A percentile compares a stretch with the other conserved stretches of the same genome.
phyloP scores from a whole-genome alignment of 2,113 vertebrate species.

The Siniperca chuatsi region DNA sequence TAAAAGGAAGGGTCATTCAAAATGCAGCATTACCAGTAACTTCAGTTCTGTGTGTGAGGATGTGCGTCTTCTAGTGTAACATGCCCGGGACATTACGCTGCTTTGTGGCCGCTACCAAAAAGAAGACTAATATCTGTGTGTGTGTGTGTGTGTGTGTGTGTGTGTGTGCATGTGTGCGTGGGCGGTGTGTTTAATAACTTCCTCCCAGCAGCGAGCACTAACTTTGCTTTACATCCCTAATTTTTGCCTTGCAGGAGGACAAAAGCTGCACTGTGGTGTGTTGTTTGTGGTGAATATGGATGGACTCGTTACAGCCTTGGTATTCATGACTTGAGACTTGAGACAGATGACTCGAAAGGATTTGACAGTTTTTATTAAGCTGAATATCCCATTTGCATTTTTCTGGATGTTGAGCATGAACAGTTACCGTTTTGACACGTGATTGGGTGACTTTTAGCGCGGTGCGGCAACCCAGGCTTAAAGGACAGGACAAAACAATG shows the following conservation, averaged over 20 bases:
- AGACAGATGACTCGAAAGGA: no score
- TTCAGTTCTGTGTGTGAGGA: conserved; percentile 46
- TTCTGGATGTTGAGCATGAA: no score
- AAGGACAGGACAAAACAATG: no score
- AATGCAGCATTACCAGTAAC: conserved; percentile 29
- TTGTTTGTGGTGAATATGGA: neutral
- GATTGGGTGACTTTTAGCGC: no score
- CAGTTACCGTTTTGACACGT: no score
- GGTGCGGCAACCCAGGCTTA: no score
- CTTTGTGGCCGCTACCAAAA: neutral
- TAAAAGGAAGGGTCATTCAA: conserved; percentile 21
- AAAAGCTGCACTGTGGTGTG: conserved; percentile 6
- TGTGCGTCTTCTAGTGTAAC: neutral
- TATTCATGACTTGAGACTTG: no score
- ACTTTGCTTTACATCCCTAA: conserved; percentile 28
- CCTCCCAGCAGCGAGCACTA: neutral
- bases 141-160: conserved; percentile 11
- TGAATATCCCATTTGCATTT: no score
- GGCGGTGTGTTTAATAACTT: conserved; percentile 40
- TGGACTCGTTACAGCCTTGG: neutral
- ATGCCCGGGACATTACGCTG: neutral
- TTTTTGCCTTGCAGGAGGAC: conserved; percentile 9
- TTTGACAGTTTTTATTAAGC: no score
- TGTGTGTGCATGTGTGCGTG: neutral
- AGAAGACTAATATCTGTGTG: neutral